Evolutionary conservation across 1,140 invertebrate genomes (phyloP), one percentile per base, ranked within the genome.

Genomic region (Radopholus similis): DNA sequence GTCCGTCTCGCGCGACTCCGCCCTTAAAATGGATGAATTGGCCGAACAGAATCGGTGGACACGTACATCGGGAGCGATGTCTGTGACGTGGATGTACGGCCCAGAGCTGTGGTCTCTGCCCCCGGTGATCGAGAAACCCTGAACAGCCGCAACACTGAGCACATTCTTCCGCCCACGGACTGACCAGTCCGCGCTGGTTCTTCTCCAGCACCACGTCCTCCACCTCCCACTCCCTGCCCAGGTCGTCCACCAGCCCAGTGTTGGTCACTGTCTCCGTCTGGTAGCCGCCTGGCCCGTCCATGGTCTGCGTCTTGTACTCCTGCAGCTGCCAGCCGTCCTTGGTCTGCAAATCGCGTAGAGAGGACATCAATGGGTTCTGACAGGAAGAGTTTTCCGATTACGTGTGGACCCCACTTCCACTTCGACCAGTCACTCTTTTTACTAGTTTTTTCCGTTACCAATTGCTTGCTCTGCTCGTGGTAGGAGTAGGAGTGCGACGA

Each of bases 1-100:
- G 86, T 15, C 94, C 93, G 84, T 97, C 94, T 65, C 91, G 87
- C 82, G 91, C 90, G 11, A 95, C 93, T 13, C 3, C 93, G 92
- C 35, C 63, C 59, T 57, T 4, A 57, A 57, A 64, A 42, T 13
- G 18, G 2, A 9, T 28, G 15, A 51, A 26, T 21, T 26, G n/a
- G 21, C 47, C 18, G 4, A 51, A 51, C 5, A 21, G 30, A 51
- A n/a, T n/a, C n/a, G n/a, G n/a, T n/a, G n/a, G n/a, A n/a, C n/a
- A 42, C 62, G 28, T 58, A 94, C 95, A 32, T 93, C 93, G 56
- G 95, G 91, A 88, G 96, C 94, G 58, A 98, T 91, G 86, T 97
- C 97, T 30, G 95, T 97, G 70, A 98, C 92, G 85, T 96, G 97
- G 81, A 98, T 97, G 47, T 94, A 93, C 2, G 76, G 75, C 28